Base-by-base conservation (phyloP, 2,888 invertebrate species). In the Celastrina argiolus region DNA sequence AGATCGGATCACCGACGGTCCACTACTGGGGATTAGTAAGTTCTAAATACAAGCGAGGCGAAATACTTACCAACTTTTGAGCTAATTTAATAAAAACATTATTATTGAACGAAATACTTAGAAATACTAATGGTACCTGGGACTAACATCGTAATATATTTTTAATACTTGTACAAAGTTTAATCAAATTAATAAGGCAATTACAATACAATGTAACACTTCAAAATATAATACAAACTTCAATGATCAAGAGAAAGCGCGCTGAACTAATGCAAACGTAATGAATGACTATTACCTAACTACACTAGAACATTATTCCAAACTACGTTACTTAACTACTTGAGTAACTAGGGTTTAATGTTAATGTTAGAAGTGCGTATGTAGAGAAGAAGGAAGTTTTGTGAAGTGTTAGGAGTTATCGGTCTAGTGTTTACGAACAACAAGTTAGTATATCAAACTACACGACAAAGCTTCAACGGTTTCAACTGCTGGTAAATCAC, bases 311-410 rank as follows among this genome's bases (percentile, higher is more conserved):
- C 5, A 51, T 51, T 51, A 26, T 22, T 51, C 22, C 51, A 14
- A 51, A 51, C 51, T 51, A 51, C 51, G 22, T 51, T 22, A 51
- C 51, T 45, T 51, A 51, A 14, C 22, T 51, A 51, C 51, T 51
- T 18, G 22, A 26, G 51, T 51, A 26, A 51, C 51, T 51, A 26
- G 5, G 18, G 18, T 18, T n/a, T 41, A 6, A n/a, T 45, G 45
- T 10, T 45, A 45, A 16, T 45, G 45, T 45, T 45, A 45, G 10
- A 22, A 14, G 51, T 51, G 51, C 22, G 22, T 51, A 12, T 22
- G 51, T 51, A 36, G 36, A 10, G 5, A 51, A 51, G 12, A 14
- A 51, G 22, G 22, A 22, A 51, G 14, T 22, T 51, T 14, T 26
- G 51, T 51, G 51, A 26, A 36, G n/a, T n/a, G n/a, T n/a, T 45